Evolutionary conservation across 2,113 vertebrate genomes (phyloP), one percentile per base, ranked within the genome.

Genomic region (Elanus axillaris): DNA sequence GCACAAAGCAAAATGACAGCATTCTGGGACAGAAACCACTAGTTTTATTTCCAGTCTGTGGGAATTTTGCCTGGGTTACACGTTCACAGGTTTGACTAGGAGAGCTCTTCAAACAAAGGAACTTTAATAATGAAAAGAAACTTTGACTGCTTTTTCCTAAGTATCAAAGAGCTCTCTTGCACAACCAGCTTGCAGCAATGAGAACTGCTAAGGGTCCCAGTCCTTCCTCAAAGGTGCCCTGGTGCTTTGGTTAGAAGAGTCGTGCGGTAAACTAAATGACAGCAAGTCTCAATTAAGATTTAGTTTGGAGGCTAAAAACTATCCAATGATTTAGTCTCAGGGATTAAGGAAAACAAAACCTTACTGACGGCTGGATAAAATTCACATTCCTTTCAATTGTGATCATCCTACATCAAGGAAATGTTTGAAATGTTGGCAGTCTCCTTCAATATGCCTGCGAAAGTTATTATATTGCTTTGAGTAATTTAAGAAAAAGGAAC

Each of bases 341-440:
- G 95, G 96, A 97, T 96, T 97, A 98, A 94, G 91, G 86, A 97
- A 96, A 97, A 98, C 96, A 97, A 96, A 97, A 90, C 75, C 91
- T 90, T 96, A 88, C 89, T 2, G 50, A 88, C 29, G 48, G 90
- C 86, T 97, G 96, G 95, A 96, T 94, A 94, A 95, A 97, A 97
- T 83, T 94, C 95, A 64, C 98, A 98, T 98, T 98, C 98, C 94
- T 98, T 98, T 98, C 96, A 79, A 96, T 95, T 97, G 96, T 97
- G 92, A 96, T 98, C 98, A 98, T 83, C 60, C 75, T 86, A 96
- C 95, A 96, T 96, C 94, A 98, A 98, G 98, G 96, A 97, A 97
- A 98, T 97, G 82, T 96, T 97, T 98, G 96, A 97, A 95, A 97
- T 96, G 47, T 86, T 97, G 97, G 96, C 96, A 95, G 95, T 16